A percentile compares a stretch with the other conserved stretches of the same genome.
phyloP scores from a whole-genome alignment of 2,888 invertebrate species.

The Norana najaformis region DNA sequence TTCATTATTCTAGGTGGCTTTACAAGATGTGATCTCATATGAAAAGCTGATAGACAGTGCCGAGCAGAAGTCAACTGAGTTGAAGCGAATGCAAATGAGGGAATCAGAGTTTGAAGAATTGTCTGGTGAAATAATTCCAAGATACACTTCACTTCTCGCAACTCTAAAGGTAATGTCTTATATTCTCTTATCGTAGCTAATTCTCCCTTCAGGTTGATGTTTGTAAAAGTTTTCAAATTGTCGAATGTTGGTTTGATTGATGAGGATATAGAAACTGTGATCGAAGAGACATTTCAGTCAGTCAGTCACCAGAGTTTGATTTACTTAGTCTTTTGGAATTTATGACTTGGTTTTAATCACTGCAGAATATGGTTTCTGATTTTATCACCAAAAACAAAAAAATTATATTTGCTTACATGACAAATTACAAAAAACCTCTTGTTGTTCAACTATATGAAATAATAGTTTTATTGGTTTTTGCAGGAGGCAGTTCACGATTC shows the following conservation, averaged over 20 bases:
- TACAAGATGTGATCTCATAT: neutral
- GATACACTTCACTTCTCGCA: neutral
- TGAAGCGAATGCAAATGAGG: neutral
- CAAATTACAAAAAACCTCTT: no score
- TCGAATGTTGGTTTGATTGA: neutral
- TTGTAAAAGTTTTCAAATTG: no score
- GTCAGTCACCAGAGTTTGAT: no score
- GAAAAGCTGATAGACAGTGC: neutral
- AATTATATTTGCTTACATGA: neutral
- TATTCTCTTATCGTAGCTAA: neutral
- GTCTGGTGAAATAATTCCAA: neutral
- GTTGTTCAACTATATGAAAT: neutral
- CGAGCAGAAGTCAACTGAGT: neutral
- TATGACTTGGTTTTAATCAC: neutral
- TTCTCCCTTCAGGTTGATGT: neutral
- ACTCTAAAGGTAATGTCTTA: neutral
- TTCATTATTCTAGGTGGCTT: neutral
- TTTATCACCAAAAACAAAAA: neutral
- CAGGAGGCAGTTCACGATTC: neutral
- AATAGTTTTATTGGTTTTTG: neutral
- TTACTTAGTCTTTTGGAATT: neutral
- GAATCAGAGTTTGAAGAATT: constrained; percentile 8
- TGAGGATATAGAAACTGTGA: neutral
- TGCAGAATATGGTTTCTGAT: no score
- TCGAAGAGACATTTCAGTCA: neutral